Percentiles rank a stretch among this genome's conserved stretches.
Evolutionary conservation across 2,797 vertebrate genomes (phyloP).

Genomic region (Syngnathus rostellatus): DNA sequence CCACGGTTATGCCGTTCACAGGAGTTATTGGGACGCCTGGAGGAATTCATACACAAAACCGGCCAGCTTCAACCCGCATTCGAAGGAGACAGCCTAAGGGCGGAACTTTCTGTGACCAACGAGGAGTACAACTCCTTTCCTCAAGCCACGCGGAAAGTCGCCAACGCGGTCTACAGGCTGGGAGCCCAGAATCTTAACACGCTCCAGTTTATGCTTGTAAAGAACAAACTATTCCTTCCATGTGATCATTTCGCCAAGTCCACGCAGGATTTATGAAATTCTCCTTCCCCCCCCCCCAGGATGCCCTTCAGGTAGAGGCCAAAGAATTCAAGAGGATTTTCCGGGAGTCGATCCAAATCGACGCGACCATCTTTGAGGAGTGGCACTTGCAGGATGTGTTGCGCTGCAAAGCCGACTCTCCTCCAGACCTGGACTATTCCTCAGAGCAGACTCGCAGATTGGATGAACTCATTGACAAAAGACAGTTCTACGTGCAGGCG

Average conservation of each 20-base stretch:
- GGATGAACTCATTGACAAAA: conserved; percentile 47
- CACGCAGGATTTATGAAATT: background rate
- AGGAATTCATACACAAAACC: conserved; percentile 30
- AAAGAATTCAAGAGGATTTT: conserved; percentile 28
- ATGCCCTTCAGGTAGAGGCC: conserved; percentile 4
- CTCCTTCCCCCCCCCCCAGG: conserved; percentile 23
- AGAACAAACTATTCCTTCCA: background rate
- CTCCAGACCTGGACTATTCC: conserved; percentile 29
- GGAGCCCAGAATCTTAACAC: background rate
- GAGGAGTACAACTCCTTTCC: conserved; percentile 12
- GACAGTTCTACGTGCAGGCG: conserved; percentile 55
- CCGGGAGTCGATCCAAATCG: conserved; percentile 39
- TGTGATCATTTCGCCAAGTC: background rate
- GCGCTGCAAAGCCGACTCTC: conserved; percentile 21
- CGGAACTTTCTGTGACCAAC: conserved; percentile 5
- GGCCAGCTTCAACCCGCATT: background rate
- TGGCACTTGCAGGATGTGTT: conserved; percentile 58
- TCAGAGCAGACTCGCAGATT: conserved; percentile 42
- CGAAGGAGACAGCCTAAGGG: background rate
- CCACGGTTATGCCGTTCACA: conserved; percentile 19
- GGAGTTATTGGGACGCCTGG: conserved; percentile 42
- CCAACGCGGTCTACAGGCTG: background rate
- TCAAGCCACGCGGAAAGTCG: conserved; percentile 10
- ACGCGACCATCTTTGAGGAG: conserved; percentile 58
- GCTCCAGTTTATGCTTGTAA: conserved; percentile 19